A percentile compares a stretch with the other conserved stretches of the same genome.
These are phyloP conservation scores for Drosophila ustulata DNA, from an alignment of 2,888 invertebrate species.

Conservation along the genomic window DNA sequence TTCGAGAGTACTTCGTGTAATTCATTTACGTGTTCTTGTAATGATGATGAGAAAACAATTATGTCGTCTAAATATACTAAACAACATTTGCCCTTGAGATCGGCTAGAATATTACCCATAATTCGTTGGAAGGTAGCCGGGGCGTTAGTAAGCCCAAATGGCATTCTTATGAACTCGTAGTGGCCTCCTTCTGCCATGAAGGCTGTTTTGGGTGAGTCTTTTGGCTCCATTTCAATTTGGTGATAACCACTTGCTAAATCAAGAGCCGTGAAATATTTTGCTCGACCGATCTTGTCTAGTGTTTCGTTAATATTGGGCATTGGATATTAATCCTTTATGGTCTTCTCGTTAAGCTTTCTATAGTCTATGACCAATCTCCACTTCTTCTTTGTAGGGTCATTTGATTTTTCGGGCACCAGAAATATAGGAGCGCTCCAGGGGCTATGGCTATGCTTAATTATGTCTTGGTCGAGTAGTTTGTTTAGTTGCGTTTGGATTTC, in stretches of 20 bases:
- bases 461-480: not conserved
- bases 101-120: slow-evolving; percentile 6
- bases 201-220: no score
- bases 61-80: slow-evolving; percentile 17
- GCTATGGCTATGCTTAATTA: not conserved
- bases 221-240: not conserved
- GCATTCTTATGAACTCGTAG: slow-evolving; percentile 2
- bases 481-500: slow-evolving; percentile 36
- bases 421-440: slow-evolving; percentile 13
- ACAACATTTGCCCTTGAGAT: slow-evolving; percentile 3
- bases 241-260: slow-evolving; percentile 16
- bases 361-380: slow-evolving; percentile 12
- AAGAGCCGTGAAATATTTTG: not conserved
- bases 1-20: not conserved
- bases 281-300: not conserved
- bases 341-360: not conserved
- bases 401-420: slow-evolving; percentile 39
- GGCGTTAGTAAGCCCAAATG: slow-evolving; percentile 5
- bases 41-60: slow-evolving; percentile 15
- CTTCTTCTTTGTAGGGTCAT: slow-evolving; percentile 8
- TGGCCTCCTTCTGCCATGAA: no score
- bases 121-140: slow-evolving; percentile 8
- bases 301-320: slow-evolving; percentile 1
- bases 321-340: not conserved
- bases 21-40: slow-evolving; percentile 1